phyloP scores from a whole-genome alignment of 1,140 invertebrate genomes.

The Aporrectodea caliginosa region DNA sequence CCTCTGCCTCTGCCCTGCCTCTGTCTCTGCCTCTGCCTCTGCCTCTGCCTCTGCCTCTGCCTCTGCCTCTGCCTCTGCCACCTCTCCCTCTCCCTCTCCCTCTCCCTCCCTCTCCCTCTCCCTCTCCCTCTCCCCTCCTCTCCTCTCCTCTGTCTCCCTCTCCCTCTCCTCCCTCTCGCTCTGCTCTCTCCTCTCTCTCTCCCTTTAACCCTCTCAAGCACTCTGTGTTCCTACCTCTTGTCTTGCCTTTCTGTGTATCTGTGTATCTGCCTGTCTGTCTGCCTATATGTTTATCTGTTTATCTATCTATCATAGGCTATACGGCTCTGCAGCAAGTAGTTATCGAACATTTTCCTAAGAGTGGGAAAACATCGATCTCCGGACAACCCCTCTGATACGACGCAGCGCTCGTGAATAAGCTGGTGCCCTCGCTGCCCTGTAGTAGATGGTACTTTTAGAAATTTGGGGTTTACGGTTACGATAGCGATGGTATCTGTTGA shows the following conservation, averaged over 20 bases:
- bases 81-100: background rate
- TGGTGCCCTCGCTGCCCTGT: no score
- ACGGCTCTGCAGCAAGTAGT: no score
- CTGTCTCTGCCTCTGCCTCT: background rate
- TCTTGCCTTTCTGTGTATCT: background rate
- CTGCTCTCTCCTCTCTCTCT: no score
- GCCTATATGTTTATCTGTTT: background rate
- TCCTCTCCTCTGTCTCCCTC: background rate
- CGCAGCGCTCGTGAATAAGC: no score
- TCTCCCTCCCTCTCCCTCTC: background rate
- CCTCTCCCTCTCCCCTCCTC: background rate
- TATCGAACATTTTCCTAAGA: no score
- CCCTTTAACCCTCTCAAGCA: no score
- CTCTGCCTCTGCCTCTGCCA: background rate
- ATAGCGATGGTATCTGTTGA: no score
- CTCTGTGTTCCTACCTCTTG: background rate
- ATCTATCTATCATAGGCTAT: background rate
- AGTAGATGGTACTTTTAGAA: no score
- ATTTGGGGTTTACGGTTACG: no score
- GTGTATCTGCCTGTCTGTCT: background rate
- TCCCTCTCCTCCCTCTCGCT: background rate
- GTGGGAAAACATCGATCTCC: no score
- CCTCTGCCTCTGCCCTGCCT: background rate
- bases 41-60: background rate
- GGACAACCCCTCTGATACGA: no score